A percentile compares a stretch with the other conserved stretches of the same genome.
Conservation (phyloP, 1,140 invertebrate genomes). For the Propsilocerus akamusi region DNA sequence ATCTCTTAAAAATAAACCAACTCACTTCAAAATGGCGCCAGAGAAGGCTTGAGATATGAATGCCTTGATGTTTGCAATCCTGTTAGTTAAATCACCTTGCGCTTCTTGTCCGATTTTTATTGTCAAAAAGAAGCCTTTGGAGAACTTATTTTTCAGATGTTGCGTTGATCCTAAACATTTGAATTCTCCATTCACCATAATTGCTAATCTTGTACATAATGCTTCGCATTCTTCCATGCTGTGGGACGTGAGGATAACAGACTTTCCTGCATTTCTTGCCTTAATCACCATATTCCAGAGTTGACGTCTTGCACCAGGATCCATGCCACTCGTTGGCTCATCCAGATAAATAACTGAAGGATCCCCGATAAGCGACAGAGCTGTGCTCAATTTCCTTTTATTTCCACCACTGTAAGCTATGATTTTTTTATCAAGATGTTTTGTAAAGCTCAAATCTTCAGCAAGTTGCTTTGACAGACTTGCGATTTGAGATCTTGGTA, state of each 20-base stretch:
- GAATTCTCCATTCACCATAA: constrained; percentile 66
- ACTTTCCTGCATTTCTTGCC: constrained; percentile 27
- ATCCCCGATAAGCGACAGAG: constrained; percentile 71
- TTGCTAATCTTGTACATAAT: constrained; percentile 55
- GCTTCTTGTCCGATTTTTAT: constrained; percentile 17
- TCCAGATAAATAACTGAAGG: constrained; percentile 68
- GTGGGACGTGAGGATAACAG: constrained; percentile 55
- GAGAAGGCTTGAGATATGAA: constrained; percentile 20
- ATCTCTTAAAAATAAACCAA: constrained; percentile 3
- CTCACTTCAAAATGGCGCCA: constrained; percentile 13
- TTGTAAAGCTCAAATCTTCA: not conserved
- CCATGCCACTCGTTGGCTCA: constrained; percentile 53
- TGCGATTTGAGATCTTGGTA: constrained; percentile 28
- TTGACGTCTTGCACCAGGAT: constrained; percentile 57
- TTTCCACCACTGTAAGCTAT: constrained; percentile 68
- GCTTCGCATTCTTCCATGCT: constrained; percentile 71
- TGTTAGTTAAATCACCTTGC: no score
- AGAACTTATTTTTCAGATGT: constrained; percentile 48
- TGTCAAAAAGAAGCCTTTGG: constrained; percentile 38
- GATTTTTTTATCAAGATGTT: constrained; percentile 17
- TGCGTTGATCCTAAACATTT: constrained; percentile 42
- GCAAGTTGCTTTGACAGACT: not conserved
- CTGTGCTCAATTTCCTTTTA: constrained; percentile 79
- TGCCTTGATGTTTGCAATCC: constrained; percentile 3
- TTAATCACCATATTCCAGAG: constrained; percentile 43